Base-by-base conservation (phyloP, 2,797 vertebrate genomes). In the Aplochiton taeniatus region DNA sequence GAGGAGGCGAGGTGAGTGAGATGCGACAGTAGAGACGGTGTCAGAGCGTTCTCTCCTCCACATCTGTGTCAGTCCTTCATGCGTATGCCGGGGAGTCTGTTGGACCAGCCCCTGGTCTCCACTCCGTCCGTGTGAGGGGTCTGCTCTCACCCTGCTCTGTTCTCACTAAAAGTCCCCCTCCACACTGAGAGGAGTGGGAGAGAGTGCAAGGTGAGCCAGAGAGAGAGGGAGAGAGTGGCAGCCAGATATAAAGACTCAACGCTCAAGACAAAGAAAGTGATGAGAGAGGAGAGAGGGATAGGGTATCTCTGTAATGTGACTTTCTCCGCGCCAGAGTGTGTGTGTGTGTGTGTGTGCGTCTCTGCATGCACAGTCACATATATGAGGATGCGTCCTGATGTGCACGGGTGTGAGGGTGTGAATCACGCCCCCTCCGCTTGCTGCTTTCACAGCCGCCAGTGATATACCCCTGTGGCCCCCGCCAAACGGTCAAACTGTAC, bases 271-370 rank as follows among this genome's bases (percentile, higher is more conserved):
- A 31, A 31, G 31, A 31, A 31, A 31, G 31, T 31, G 31, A 31
- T 31, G 2, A 31, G 31, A 31, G 31, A 31, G 31, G 2, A 31
- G 31, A 31, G 31, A 31, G 31, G 6, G 31, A 31, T 31, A 6
- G 31, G 3, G 6, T 31, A 3, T 31, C 6, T 31, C 31, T 31
- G 6, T 31, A 31, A 31, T 31, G 31, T 31, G 31, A 31, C 31
- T 31, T 31, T 31, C 3, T 1, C 9, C 16, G 56, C 6, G 45
- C 13, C 43, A 19, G 10, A 12, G 58, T 19, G 41, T 48, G 58
- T 59, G 43, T 59, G 57, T 19, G 44, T 46, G 57, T 47, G 57
- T 59, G 57, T 4, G 17, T 59, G 54, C 12, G 45, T 20, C 17
- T 19, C 42, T 57, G 54, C 42, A 20, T 42, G n/a, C 31, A n/a